Conservation (phyloP, 2,797 vertebrate genomes). For the Argentina silus region DNA sequence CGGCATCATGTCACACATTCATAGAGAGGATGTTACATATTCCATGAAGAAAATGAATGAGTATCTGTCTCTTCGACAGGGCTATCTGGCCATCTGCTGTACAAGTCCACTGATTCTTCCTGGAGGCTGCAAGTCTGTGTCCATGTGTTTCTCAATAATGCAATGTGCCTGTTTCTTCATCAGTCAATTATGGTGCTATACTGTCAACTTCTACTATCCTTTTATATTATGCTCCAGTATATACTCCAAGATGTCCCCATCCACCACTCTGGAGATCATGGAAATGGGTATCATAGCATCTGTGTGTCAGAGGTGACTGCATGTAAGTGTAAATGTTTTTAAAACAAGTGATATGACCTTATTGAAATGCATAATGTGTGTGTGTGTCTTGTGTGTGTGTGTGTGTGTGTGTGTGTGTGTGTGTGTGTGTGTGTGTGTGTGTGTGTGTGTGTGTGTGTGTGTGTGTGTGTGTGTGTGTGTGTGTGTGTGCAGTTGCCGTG, state of each 20-base stretch:
- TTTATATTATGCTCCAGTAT: constrained; percentile 47
- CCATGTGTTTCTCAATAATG: constrained; percentile 40
- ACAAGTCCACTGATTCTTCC: constrained; percentile 40
- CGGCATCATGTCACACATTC: constrained; percentile 41
- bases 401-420: constrained; percentile 8
- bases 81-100: constrained; percentile 64
- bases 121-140: constrained; percentile 55
- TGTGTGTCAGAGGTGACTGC: not conserved
- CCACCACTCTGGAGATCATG: constrained; percentile 18
- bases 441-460: constrained; percentile 15
- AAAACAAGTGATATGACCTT: not conserved
- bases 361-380: constrained; percentile 23
- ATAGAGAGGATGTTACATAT: constrained; percentile 60
- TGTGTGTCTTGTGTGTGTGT: constrained; percentile 11
- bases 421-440: constrained; percentile 3
- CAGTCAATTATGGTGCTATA: not conserved
- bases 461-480: constrained; percentile 1
- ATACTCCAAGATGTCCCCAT: constrained; percentile 31
- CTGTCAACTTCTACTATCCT: constrained; percentile 56
- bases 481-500: constrained; percentile 7
- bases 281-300: constrained; percentile 22
- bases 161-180: not conserved
- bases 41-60: constrained; percentile 49
- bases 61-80: constrained; percentile 58
- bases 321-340: not conserved